phyloP scores from a whole-genome alignment of 2,888 invertebrate genomes.

The Trypoxylon attenuatum region DNA sequence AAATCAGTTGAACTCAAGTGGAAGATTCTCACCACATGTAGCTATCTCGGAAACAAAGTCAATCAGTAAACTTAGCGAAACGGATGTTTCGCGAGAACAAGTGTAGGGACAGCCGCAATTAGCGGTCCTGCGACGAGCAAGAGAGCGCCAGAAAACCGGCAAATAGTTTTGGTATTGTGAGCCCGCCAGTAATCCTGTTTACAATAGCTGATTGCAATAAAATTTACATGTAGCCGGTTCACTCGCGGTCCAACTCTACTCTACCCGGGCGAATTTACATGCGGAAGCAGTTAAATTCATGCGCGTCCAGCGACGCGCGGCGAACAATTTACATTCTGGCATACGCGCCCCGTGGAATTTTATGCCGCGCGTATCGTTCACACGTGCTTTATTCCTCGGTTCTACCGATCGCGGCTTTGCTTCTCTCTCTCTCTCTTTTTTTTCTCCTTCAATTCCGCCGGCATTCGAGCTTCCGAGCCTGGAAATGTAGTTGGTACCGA shows the following conservation, averaged over 20 bases:
- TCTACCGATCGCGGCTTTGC: no score
- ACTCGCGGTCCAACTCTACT: background rate
- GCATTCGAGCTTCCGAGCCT: no score
- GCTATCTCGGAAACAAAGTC: no score
- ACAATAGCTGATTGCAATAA: slow-evolving; percentile 60
- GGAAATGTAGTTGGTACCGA: no score
- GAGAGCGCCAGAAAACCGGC: slow-evolving; percentile 29
- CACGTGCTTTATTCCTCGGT: slow-evolving; percentile 52
- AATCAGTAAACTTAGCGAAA: background rate
- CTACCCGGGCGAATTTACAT: slow-evolving; percentile 46
- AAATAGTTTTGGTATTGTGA: slow-evolving; percentile 51
- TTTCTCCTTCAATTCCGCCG: background rate
- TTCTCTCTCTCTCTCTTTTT: no score
- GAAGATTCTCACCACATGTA: no score
- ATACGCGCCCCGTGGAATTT: slow-evolving; percentile 42
- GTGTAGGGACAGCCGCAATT: background rate
- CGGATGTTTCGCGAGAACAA: background rate
- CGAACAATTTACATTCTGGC: slow-evolving; percentile 55
- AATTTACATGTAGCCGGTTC: slow-evolving; percentile 49
- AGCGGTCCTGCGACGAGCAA: background rate
- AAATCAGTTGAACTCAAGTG: no score
- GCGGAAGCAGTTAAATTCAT: slow-evolving; percentile 54
- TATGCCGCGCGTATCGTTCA: slow-evolving; percentile 50
- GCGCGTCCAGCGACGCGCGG: slow-evolving; percentile 44
- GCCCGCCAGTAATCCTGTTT: slow-evolving; percentile 54